phyloP scores from a whole-genome alignment of 2,113 vertebrate genomes.

The Collichthys lucidus region DNA sequence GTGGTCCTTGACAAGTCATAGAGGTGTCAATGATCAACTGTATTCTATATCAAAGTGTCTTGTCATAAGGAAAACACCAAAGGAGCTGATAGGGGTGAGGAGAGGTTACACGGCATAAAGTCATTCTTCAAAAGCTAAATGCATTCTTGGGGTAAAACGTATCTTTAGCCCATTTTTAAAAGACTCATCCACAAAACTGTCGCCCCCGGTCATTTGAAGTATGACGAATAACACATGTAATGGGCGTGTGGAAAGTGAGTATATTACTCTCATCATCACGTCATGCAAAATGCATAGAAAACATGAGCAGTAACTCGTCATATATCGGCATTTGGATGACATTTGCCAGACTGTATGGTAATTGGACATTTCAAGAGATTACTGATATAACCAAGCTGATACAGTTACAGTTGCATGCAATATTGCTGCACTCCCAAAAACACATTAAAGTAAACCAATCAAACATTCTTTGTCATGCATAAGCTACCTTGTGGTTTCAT shows the following conservation, averaged over 20 bases:
- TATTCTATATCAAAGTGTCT: constrained; percentile 59
- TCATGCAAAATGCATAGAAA: not conserved
- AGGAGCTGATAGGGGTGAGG: constrained; percentile 1
- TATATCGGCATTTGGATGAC: not conserved
- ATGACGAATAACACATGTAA: constrained; percentile 46
- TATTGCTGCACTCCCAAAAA: too few species aligned
- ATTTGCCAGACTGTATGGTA: not conserved
- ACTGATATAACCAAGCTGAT: too few species aligned
- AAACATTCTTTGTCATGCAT: not conserved
- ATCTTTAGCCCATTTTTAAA: not conserved
- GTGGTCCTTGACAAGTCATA: constrained; percentile 17
- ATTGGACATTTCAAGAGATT: too few species aligned
- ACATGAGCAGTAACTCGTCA: not conserved
- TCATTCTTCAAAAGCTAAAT: constrained; percentile 20
- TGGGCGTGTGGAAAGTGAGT: not conserved
- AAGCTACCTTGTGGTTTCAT: not conserved
- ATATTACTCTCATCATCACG: constrained; percentile 8
- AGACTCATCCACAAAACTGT: constrained; percentile 1
- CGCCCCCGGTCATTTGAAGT: constrained; percentile 8
- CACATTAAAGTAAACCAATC: not conserved
- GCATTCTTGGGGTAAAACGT: not conserved
- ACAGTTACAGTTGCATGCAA: too few species aligned
- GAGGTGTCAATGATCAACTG: constrained; percentile 38
- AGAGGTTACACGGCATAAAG: constrained; percentile 11
- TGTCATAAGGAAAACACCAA: constrained; percentile 23